Evolutionary conservation across 2,888 invertebrate species (phyloP).

Genomic region (Sarcophaga subvicina): DNA sequence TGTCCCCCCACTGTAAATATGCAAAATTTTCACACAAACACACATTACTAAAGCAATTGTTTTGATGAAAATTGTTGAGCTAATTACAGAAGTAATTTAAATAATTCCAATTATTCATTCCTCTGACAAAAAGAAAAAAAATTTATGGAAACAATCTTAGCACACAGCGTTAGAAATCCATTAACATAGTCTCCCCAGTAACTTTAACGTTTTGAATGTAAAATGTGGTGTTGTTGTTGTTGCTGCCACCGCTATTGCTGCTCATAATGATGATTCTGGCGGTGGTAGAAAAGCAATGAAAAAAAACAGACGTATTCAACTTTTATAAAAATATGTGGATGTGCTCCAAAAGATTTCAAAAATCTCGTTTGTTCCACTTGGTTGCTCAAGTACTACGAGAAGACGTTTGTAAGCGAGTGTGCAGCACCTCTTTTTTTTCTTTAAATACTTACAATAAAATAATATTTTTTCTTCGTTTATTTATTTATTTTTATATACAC

Average conservation of each 20-base stretch:
- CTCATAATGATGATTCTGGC: background rate
- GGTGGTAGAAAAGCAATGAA: background rate
- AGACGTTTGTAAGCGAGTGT: conserved; percentile 31
- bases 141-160: too few species aligned
- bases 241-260: background rate
- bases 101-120: too few species aligned
- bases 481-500: background rate
- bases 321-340: conserved; percentile 73
- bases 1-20: too few species aligned
- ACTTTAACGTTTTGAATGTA: too few species aligned
- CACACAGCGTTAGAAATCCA: too few species aligned
- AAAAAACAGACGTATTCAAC: background rate
- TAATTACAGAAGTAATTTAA: too few species aligned
- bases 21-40: too few species aligned
- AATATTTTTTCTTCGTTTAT: background rate
- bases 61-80: too few species aligned
- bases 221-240: too few species aligned
- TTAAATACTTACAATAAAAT: background rate
- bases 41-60: too few species aligned
- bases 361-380: conserved; percentile 81
- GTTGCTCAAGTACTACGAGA: conserved; percentile 78
- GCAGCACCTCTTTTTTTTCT: background rate
- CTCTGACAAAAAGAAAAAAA: too few species aligned
- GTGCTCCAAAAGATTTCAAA: conserved; percentile 81
- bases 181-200: too few species aligned